These are phyloP conservation scores for Diploscapter pachys DNA, from an alignment of 1,140 invertebrate species.

Conservation along the genomic window DNA sequence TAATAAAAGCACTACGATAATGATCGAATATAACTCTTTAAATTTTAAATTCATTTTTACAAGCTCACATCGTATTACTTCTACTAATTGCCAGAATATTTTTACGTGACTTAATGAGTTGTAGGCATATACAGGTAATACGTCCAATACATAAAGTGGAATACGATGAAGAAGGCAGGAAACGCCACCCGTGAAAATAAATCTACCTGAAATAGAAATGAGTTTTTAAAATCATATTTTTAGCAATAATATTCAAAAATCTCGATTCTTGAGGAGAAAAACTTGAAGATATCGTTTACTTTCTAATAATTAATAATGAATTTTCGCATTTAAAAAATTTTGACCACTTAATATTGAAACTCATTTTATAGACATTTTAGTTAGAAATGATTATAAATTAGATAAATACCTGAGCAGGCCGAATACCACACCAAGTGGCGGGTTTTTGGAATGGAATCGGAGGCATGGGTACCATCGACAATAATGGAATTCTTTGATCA, in stretches of 20 bases:
- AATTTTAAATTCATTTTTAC: too few relatives aligned
- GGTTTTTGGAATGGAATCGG: conserved; percentile 32
- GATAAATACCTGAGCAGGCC: conserved; percentile 23
- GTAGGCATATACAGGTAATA: conserved; percentile 45
- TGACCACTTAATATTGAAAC: too few relatives aligned
- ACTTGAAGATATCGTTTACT: not conserved
- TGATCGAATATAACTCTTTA: too few relatives aligned
- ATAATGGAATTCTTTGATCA: conserved; percentile 26
- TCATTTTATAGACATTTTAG: too few relatives aligned
- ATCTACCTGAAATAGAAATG: conserved; percentile 46
- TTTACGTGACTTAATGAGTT: too few relatives aligned
- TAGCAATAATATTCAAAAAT: not conserved
- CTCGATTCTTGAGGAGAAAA: not conserved
- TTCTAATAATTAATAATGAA: too few relatives aligned
- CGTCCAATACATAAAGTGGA: conserved; percentile 52
- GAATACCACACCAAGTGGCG: conserved; percentile 14
- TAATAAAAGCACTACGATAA: too few relatives aligned
- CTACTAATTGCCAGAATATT: too few relatives aligned
- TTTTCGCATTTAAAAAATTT: too few relatives aligned
- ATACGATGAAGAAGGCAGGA: conserved; percentile 52
- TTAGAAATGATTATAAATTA: not conserved
- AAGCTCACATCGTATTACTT: too few relatives aligned
- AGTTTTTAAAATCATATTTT: too few relatives aligned
- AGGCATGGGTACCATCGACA: conserved; percentile 32
- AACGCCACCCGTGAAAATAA: conserved; percentile 53